Evolutionary conservation across 2,888 invertebrate species (phyloP).

Genomic region (Clunio marinus): DNA sequence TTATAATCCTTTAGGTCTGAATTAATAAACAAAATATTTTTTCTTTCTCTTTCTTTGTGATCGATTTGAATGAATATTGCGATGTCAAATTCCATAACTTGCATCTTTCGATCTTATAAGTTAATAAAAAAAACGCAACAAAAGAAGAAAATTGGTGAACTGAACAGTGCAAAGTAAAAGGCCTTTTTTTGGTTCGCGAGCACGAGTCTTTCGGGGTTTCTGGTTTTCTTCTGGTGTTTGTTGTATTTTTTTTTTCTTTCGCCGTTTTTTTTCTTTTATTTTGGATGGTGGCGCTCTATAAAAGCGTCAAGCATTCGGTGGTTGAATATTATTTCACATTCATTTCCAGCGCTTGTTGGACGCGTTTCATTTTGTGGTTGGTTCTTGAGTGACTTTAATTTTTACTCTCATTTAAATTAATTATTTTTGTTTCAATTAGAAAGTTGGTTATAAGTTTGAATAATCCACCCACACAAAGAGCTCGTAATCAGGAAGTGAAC

Average conservation of each 20-base stretch:
- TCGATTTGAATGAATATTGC: too few species aligned
- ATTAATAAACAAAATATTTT: too few species aligned
- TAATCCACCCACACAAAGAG: background rate
- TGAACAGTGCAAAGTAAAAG: conserved; percentile 27
- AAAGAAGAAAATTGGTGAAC: background rate
- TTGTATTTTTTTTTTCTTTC: background rate
- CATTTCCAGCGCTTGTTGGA: conserved; percentile 4
- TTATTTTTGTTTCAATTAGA: background rate
- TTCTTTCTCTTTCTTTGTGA: too few species aligned
- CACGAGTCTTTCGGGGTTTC: background rate
- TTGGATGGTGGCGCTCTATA: conserved; percentile 33
- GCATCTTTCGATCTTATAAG: too few species aligned
- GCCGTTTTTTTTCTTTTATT: conserved; percentile 15
- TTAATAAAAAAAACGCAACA: too few species aligned
- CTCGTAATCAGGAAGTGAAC: background rate
- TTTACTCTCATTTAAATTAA: background rate
- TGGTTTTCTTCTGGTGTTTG: conserved; percentile 11
- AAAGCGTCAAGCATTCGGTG: conserved; percentile 20
- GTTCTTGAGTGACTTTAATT: background rate
- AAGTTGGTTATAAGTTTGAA: background rate
- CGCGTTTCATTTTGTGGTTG: conserved; percentile 3
- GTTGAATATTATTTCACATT: conserved; percentile 34
- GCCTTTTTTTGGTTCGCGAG: background rate
- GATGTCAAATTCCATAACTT: too few species aligned
- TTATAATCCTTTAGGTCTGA: too few species aligned